Percentiles rank a stretch among this genome's conserved stretches.
phyloP scores from a whole-genome alignment of 2,888 invertebrate genomes.

The Flexamia atlantica region DNA sequence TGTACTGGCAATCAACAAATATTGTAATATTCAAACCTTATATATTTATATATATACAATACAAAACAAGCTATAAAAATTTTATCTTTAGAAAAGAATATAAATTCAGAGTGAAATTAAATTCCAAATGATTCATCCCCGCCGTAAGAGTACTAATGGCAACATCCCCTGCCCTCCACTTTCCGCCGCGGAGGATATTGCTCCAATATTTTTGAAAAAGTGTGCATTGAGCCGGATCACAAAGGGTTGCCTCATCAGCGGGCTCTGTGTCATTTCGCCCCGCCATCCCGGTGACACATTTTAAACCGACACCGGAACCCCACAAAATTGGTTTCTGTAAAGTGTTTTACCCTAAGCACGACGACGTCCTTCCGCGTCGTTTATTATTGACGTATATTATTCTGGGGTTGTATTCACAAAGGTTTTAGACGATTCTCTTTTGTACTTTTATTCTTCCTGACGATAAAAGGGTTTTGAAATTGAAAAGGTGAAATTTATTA shows the following conservation, averaged over 20 bases:
- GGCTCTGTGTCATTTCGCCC: slow-evolving; percentile 33
- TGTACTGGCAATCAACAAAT: too few relatives aligned
- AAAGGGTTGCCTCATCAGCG: slow-evolving; percentile 33
- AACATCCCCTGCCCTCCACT: slow-evolving; percentile 28
- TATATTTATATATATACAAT: too few relatives aligned
- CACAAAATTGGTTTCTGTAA: slow-evolving; percentile 57
- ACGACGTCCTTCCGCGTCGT: slow-evolving; percentile 16
- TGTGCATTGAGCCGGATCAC: slow-evolving; percentile 21
- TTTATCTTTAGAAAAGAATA: too few relatives aligned
- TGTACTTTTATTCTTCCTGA: too few relatives aligned
- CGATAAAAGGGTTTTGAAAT: background rate
- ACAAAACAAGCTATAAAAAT: too few relatives aligned
- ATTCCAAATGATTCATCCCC: background rate
- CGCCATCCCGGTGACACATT: slow-evolving; percentile 50
- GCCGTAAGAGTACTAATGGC: background rate
- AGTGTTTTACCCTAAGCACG: slow-evolving; percentile 46
- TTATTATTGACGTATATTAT: slow-evolving; percentile 39
- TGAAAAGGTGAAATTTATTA: background rate
- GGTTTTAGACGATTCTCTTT: background rate
- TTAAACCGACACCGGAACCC: slow-evolving; percentile 58
- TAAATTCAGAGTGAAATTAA: background rate
- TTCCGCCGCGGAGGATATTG: slow-evolving; percentile 13
- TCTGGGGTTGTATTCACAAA: slow-evolving; percentile 12
- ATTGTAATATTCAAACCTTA: too few relatives aligned
- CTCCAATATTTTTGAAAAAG: slow-evolving; percentile 53